Evolutionary conservation across 2,888 invertebrate species (phyloP), one percentile per base, ranked within the genome.

Genomic region (Meteorus colon): DNA sequence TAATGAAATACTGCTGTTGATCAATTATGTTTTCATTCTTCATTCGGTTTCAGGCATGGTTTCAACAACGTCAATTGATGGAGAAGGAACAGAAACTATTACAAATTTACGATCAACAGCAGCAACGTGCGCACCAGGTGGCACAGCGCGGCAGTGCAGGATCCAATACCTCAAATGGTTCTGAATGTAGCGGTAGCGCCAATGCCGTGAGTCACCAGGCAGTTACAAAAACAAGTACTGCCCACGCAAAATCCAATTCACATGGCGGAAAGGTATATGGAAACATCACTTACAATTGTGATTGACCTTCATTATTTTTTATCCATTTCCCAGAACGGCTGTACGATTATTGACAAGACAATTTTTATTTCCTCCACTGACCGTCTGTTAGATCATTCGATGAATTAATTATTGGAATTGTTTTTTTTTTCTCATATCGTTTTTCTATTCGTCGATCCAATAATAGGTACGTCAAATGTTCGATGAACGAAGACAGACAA

Each of bases 381-480:
- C 24, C n/a, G 19, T 55, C n/a, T 55, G 4, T 19, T 19, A 8
- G 1, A 55, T 55, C 55, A 6, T 24, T 55, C 10, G 0, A 55
- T 19, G 55, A 55, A 55, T 19, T 55, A 55, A 55, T 55, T 19
- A 19, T 19, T 2, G 8, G 19, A 55, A 55, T 55, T 55, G 55
- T 19, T 55, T n/a, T 55, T 55, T 55, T 55, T 19, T 8, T 55
- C 5, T n/a, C 16, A 5, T 16, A n/a, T n/a, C n/a, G n/a, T 51
- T 51, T 51, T 51, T 19, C 10, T 55, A 6, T 41, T 41, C 60
- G 16, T 62, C 51, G 16, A 68, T 77, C 48, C 16, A 34, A 34
- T 8, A 34, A 24, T 86, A 94, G 93, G 96, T 96, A 37, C 93
- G 96, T 16, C 96, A 96, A 90, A 94, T 96, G 94, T 96, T 96